phyloP scores from a whole-genome alignment of 2,888 invertebrate genomes.

The Coronaproctus castanopsis region DNA sequence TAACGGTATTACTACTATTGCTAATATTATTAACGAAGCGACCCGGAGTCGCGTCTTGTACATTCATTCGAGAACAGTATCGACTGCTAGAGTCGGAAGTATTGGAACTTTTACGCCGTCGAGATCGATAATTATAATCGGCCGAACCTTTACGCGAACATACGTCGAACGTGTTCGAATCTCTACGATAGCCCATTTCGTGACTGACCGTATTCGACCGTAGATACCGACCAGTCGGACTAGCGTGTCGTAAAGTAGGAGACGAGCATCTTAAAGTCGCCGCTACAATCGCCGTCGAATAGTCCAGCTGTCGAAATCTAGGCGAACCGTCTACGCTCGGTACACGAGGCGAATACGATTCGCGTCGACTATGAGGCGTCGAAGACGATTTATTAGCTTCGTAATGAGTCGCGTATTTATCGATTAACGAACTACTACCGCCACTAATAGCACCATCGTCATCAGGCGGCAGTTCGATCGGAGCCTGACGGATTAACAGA shows the following conservation, averaged over 20 bases:
- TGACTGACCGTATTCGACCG: slow-evolving; percentile 11
- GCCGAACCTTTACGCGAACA: slow-evolving; percentile 10
- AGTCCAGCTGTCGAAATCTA: slow-evolving; percentile 3
- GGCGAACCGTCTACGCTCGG: slow-evolving; percentile 8
- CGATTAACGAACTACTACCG: neutral
- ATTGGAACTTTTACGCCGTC: slow-evolving; percentile 13
- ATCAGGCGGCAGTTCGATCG: slow-evolving; percentile 42
- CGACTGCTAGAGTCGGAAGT: slow-evolving; percentile 8
- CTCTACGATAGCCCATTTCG: slow-evolving; percentile 1
- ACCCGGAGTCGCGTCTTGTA: neutral
- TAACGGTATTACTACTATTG: no score
- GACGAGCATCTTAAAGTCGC: slow-evolving; percentile 8
- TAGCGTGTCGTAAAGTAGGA: slow-evolving; percentile 7
- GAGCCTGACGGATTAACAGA: slow-evolving; percentile 51
- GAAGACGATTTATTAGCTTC: slow-evolving; percentile 6
- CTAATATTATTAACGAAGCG: no score
- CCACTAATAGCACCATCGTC: slow-evolving; percentile 2
- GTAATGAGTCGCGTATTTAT: neutral
- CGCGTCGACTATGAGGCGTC: slow-evolving; percentile 12
- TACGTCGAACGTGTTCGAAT: slow-evolving; percentile 9
- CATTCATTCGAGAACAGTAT: slow-evolving; percentile 8
- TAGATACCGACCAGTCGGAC: neutral
- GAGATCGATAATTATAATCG: slow-evolving; percentile 8
- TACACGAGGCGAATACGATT: slow-evolving; percentile 10
- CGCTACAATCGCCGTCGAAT: no score